Base-by-base conservation (phyloP, 2,797 vertebrate genomes). In the Hapalemur alaotrensis region DNA sequence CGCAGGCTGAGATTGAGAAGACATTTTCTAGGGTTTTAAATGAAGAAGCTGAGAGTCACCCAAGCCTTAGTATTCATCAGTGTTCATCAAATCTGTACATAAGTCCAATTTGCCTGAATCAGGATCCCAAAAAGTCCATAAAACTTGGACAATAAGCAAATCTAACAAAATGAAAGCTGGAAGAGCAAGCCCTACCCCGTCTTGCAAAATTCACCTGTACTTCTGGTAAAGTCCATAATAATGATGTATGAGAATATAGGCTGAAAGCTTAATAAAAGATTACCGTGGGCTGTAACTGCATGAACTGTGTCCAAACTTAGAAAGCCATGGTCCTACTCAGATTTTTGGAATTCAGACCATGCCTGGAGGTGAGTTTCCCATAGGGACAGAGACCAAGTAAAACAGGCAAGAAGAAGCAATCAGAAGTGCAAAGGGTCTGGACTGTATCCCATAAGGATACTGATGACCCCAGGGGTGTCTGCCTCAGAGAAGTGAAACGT, bases 61-160 rank as follows among this genome's bases (percentile, higher is more conserved):
- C 3, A 30, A 76, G 65, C 41, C 57, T 46, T 38, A 54, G 32
- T 5, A 1, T n/a, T 65, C 63, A 32, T n/a, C 70, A 86, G 41
- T 30, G 22, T 83, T 95, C 63, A 80, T 97, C 61, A 96, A 95
- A 73, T 84, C 88, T 67, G 57, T 72, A 92, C 43, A 59, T 28
- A 94, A 80, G 75, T 67, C 46, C n/a, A 79, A 48, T 69, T 93
- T 96, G 17, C 85, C 48, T 93, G 54, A 82, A 92, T 70, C 57
- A 69, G 23, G 70, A 93, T 78, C 30, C 5, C n/a, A 63, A 63
- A 91, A 65, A 61, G 67, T 69, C 82, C 28, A 82, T 48, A 32
- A 91, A 93, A 82, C 20, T 14, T 82, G 70, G 52, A 84, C 13
- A 46, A 81, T 18, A 78, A 73, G 52, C 15, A 82, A 93, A 89